phyloP scores from a whole-genome alignment of 2,797 vertebrate genomes.

The Schizopygopsis malacanthus region DNA sequence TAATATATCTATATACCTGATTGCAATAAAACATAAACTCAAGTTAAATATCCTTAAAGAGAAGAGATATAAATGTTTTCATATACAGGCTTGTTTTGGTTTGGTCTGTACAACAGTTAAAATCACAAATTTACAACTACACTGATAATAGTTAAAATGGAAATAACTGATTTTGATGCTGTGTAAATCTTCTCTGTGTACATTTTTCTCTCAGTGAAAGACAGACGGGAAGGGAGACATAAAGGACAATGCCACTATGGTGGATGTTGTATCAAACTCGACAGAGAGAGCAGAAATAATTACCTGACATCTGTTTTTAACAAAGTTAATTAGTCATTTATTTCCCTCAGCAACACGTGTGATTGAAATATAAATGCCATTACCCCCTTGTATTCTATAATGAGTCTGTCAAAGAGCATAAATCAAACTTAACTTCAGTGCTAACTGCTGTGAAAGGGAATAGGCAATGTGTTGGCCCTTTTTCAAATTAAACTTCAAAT shows the following conservation, averaged over 20 bases:
- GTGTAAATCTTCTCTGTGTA: not conserved
- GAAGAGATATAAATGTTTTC: not conserved
- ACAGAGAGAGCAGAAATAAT: slow-evolving; percentile 52
- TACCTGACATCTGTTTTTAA: slow-evolving; percentile 47
- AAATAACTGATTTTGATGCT: not conserved
- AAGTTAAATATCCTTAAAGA: not conserved
- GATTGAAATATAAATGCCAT: slow-evolving; percentile 51
- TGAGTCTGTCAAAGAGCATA: slow-evolving; percentile 39
- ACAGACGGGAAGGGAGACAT: not conserved
- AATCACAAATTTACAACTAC: not conserved
- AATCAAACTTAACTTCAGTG: slow-evolving; percentile 46
- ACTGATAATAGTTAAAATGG: not conserved
- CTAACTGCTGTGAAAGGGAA: slow-evolving; percentile 35
- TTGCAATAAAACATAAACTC: not conserved
- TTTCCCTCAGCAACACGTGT: slow-evolving; percentile 38
- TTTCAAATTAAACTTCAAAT: not conserved
- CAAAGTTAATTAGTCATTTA: slow-evolving; percentile 60
- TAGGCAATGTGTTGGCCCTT: not conserved
- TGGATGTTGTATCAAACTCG: slow-evolving; percentile 44
- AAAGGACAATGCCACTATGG: slow-evolving; percentile 13
- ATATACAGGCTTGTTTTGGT: not conserved
- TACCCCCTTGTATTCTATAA: slow-evolving; percentile 44
- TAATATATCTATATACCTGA: not conserved
- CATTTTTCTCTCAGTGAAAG: not conserved
- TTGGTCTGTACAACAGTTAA: not conserved